A percentile compares a stretch with the other conserved stretches of the same genome.
Conservation (phyloP, 2,888 invertebrate genomes). For the Carabus problematicus region DNA sequence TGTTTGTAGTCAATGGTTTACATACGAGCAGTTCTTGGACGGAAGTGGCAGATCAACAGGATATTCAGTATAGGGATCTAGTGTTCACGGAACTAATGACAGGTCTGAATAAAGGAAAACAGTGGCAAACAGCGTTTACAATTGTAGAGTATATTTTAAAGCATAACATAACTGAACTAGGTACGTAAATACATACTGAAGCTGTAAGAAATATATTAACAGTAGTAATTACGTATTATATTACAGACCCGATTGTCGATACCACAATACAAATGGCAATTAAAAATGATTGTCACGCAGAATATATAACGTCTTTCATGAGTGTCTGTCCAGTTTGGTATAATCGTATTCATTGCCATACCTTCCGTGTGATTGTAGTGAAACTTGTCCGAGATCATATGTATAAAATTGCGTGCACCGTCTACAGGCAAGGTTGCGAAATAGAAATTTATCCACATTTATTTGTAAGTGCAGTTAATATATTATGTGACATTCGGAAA, state of each 20-base stretch:
- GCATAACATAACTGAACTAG: constrained; percentile 23
- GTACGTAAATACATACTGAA: constrained; percentile 7
- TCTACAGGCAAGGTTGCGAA: constrained; percentile 12
- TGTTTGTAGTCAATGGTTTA: constrained; percentile 21
- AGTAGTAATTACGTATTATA: neutral
- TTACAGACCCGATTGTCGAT: constrained; percentile 20
- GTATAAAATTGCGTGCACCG: neutral
- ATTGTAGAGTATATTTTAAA: constrained; percentile 13
- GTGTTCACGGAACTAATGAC: constrained; percentile 13
- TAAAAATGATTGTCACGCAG: constrained; percentile 12
- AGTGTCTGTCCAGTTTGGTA: constrained; percentile 21
- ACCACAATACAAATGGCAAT: constrained; percentile 16
- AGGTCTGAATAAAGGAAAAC: constrained; percentile 4
- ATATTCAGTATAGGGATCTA: constrained; percentile 3
- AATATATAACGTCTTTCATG: constrained; percentile 6
- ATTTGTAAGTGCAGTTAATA: constrained; percentile 23
- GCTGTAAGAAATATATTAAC: neutral
- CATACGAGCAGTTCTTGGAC: neutral
- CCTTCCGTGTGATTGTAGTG: constrained; percentile 21
- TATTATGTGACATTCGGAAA: neutral
- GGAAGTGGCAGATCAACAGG: constrained; percentile 4
- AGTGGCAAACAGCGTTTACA: constrained; percentile 13
- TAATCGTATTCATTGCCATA: constrained; percentile 10
- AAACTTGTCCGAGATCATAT: neutral
- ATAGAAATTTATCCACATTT: constrained; percentile 27